Evolutionary conservation across 2,888 invertebrate genomes (phyloP), one percentile per base, ranked within the genome.

Genomic region (Hyppa rectilinea): DNA sequence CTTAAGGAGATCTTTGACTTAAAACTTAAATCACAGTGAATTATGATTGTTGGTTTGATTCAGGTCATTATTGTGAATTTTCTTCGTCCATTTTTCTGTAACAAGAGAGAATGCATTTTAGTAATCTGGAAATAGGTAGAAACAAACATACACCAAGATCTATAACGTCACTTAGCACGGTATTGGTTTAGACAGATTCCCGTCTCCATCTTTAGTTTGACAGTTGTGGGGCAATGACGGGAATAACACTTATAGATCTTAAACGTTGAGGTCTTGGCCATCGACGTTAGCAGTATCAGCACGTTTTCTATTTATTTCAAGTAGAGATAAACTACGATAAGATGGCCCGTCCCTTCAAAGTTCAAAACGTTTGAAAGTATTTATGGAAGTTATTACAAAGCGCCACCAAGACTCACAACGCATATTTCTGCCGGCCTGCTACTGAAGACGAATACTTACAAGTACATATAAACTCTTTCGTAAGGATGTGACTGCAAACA

Each of bases 51-150:
- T 45, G 29, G 31, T 20, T 65, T 26, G 26, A 40, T 47, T 76
- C 58, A 78, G 61, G 67, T 77, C 65, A 78, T 82, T 78, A 78
- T 66, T 61, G 71, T 79, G 69, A 67, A 59, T 70, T 79, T 64
- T 82, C 80, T 62, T 92, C 90, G 89, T 92, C 92, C 94, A 94
- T 88, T 90, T 89, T 89, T 47, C 94, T 94, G 93, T 60, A 93
- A 94, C 91, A 91, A 77, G 69, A 62, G 72, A 75, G 73, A 59
- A 53, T 29, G 12, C 12, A 49, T 14, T 78, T 75, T 43, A 78
- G 4, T 72, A 23, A 29, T 10, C 4, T 75, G 47, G 6, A 49
- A 34, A 40, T 29, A 17, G 10, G 4, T 59, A 4, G 14, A 20
- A 58, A 38, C 4, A 20, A 38, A 26, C 10, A 20, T 20, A 38